A percentile compares a stretch with the other conserved stretches of the same genome.
These are phyloP conservation scores for Argyra leucocephala DNA, from an alignment of 2,888 invertebrate genomes.

Conservation along the genomic window DNA sequence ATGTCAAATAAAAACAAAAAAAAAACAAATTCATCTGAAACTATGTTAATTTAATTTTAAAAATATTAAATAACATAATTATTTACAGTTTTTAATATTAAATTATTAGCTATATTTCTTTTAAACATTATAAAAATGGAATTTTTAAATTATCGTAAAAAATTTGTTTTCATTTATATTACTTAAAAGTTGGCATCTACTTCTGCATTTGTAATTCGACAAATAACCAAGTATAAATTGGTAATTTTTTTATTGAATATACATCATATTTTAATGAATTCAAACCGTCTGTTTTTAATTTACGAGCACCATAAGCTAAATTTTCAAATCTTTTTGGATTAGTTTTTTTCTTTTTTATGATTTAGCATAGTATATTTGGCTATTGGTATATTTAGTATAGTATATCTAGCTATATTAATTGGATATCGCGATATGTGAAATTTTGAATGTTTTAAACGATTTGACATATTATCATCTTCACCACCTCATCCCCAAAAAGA, in stretches of 20 bases:
- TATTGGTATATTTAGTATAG: no score
- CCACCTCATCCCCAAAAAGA: constrained; percentile 98
- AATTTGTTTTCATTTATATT: no score
- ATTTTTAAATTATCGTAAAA: no score
- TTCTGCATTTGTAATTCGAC: constrained; percentile 46
- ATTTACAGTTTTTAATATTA: no score
- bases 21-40: no score
- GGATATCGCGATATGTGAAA: constrained; percentile 89
- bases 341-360: constrained; percentile 78
- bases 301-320: constrained; percentile 71
- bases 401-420: constrained; percentile 83
- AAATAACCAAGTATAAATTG: constrained; percentile 73
- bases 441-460: constrained; percentile 62
- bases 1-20: no score
- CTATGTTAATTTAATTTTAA: no score
- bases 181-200: constrained; percentile 6
- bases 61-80: no score
- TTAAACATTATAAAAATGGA: no score
- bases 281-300: constrained; percentile 76
- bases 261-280: constrained; percentile 73
- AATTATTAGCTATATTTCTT: no score
- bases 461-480: constrained; percentile 94
- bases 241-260: constrained; percentile 55
- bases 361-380: constrained; percentile 93
- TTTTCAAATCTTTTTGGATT: constrained; percentile 85